These are phyloP conservation scores for Cynodonichthys magdalenae DNA, from an alignment of 2,797 vertebrate species.

Conservation along the genomic window DNA sequence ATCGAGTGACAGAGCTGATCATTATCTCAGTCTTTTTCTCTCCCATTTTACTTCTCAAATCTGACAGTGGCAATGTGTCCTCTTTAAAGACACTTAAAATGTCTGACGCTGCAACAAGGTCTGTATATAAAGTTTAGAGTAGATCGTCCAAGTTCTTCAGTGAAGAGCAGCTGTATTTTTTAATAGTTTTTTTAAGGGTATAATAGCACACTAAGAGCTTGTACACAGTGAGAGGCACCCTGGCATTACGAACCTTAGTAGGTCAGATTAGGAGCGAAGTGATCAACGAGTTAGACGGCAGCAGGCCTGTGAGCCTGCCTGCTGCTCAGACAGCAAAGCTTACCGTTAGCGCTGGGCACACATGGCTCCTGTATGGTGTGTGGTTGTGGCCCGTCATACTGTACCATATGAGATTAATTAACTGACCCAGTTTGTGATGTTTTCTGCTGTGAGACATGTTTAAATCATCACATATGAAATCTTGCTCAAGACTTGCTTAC, in stretches of 20 bases:
- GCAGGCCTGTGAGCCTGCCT: slow-evolving; percentile 69
- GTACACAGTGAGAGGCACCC: slow-evolving; percentile 66
- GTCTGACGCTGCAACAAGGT: slow-evolving; percentile 14
- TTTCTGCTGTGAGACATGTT: slow-evolving; percentile 7
- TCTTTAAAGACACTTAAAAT: slow-evolving; percentile 16
- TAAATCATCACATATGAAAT: slow-evolving; percentile 59
- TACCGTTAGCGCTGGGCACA: slow-evolving; percentile 58
- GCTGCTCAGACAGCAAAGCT: slow-evolving; percentile 52
- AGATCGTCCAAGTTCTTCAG: slow-evolving; percentile 53
- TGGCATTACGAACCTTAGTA: slow-evolving; percentile 74
- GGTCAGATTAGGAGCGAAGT: slow-evolving; percentile 80
- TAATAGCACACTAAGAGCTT: slow-evolving; percentile 66
- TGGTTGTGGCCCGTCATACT: slow-evolving; percentile 51
- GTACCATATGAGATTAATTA: slow-evolving; percentile 34
- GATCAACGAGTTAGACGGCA: slow-evolving; percentile 80
- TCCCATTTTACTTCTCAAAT: background rate
- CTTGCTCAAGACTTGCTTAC: slow-evolving; percentile 9
- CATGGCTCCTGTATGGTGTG: slow-evolving; percentile 51
- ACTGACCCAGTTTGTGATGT: slow-evolving; percentile 7
- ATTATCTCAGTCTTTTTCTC: slow-evolving; percentile 49
- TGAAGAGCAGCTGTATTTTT: slow-evolving; percentile 67
- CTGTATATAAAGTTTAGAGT: slow-evolving; percentile 39
- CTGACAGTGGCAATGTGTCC: slow-evolving; percentile 11
- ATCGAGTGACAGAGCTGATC: slow-evolving; percentile 77
- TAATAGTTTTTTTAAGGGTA: slow-evolving; percentile 38